Evolutionary conservation across 64 coral and sea anemone species (phyloP).

Genomic region (Actinia tenebrosa): DNA sequence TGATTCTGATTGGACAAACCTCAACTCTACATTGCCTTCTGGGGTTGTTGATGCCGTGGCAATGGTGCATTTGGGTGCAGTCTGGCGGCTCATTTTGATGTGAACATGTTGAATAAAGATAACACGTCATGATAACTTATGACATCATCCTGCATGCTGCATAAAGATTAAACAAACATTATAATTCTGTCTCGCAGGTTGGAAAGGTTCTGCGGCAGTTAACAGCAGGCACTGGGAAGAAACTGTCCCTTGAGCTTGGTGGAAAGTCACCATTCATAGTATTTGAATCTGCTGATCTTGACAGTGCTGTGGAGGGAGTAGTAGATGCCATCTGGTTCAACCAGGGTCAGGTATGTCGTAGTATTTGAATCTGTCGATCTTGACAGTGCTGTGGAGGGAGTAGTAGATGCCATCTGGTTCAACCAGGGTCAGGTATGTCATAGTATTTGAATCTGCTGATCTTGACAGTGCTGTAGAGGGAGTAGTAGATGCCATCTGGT

Average conservation of each 20-base stretch:
- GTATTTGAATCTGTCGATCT: slow-evolving; percentile 96
- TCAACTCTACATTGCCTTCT: no score
- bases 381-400: slow-evolving; percentile 89
- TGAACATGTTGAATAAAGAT: no score
- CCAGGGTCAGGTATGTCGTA: slow-evolving; percentile 91
- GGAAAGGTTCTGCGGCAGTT: slow-evolving; percentile 76
- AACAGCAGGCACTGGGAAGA: slow-evolving; percentile 93
- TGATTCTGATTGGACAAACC: no score
- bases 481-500: slow-evolving; percentile 94
- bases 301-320: slow-evolving; percentile 88
- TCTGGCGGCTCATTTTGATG: no score
- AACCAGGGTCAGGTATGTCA: slow-evolving; percentile 93
- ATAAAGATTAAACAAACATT: not conserved
- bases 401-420: slow-evolving; percentile 97
- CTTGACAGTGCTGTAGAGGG: slow-evolving; percentile 94
- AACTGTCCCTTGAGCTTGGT: slow-evolving; percentile 91
- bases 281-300: slow-evolving; percentile 94
- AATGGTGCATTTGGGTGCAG: no score
- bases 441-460: slow-evolving; percentile 98
- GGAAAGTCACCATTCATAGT: slow-evolving; percentile 98
- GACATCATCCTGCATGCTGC: no score
- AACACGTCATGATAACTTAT: no score
- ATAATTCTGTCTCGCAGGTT: slow-evolving; percentile 49
- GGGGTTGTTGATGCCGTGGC: no score
- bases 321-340: slow-evolving; percentile 99